Percentiles rank a stretch among this genome's conserved stretches.
phyloP scores from a whole-genome alignment of 2,888 invertebrate genomes.

The Theretra japonica region DNA sequence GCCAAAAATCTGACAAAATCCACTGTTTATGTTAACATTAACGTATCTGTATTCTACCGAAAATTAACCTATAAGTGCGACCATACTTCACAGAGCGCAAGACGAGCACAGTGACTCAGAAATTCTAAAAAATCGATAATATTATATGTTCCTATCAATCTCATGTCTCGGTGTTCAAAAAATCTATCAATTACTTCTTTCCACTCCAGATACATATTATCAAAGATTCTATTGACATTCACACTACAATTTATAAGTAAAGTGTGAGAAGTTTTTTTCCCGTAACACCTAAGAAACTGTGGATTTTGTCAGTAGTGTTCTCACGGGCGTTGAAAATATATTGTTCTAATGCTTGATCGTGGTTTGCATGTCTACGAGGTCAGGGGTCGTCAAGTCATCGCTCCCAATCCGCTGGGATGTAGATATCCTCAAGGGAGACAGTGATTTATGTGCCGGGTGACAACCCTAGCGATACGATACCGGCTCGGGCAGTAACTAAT shows the following conservation, averaged over 20 bases:
- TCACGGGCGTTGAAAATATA: not conserved
- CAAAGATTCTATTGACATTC: too few species aligned
- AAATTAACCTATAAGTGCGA: not conserved
- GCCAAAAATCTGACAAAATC: not conserved
- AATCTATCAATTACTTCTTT: too few species aligned
- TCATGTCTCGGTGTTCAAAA: too few species aligned
- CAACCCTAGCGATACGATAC: constrained; percentile 14
- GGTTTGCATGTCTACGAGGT: constrained; percentile 37
- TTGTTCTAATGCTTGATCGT: not conserved
- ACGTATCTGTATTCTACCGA: not conserved
- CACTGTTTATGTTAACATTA: not conserved
- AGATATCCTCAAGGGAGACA: constrained; percentile 46
- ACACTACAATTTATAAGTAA: too few species aligned
- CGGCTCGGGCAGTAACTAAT: constrained; percentile 12
- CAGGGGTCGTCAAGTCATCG: constrained; percentile 43
- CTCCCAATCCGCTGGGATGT: constrained; percentile 39
- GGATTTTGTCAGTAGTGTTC: constrained; percentile 5
- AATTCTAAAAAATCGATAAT: not conserved
- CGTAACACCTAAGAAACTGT: not conserved
- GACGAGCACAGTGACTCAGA: not conserved
- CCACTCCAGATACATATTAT: too few species aligned
- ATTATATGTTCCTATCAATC: not conserved
- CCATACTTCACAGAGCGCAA: not conserved
- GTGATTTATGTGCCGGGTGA: constrained; percentile 50
- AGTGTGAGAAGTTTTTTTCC: not conserved